Evolutionary conservation across 2,888 invertebrate species (phyloP), one percentile per base, ranked within the genome.

Genomic region (Dichetophora obliterata): DNA sequence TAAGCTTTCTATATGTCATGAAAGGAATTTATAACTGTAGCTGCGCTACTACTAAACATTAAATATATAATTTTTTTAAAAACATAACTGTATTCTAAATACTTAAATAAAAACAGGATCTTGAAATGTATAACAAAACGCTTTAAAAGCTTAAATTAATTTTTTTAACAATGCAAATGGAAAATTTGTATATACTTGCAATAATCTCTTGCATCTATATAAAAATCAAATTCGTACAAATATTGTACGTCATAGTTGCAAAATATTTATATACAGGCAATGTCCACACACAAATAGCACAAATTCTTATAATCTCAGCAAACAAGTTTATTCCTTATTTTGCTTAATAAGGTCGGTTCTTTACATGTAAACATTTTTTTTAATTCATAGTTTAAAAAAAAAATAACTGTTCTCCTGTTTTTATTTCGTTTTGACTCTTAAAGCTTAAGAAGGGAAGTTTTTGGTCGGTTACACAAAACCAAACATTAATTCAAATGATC

Each of bases 51-150:
- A 22, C 16, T 24, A n/a, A 27, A 70, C n/a, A 5, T 72, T 75
- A 54, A 63, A 63, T 37, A 68, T 54, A 37, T 75, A n/a, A 70
- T 63, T 48, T 54, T 70, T 68, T 75, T 66, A 50, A 22, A 37
- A 43, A 37, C 8, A 75, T 37, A 54, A 37, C 16, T 68, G 81
- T 80, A 81, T 80, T 78, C 54, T 66, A 76, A 77, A 78, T 75
- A 76, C 71, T 37, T 43, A 72, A 79, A 61, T 72, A 65, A 48
- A 24, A 72, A 66, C 48, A 75, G 68, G 50, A 72, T 57, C 34
- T 70, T 61, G 43, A 48, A 61, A 59, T 54, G 63, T 74, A 63
- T 63, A 61, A 34, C 65, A 70, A 52, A 69, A 34, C 75, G 69
- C 76, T 77, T 73, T 65, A 59, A 73, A 76, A 75, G 70, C 66